phyloP scores from a whole-genome alignment of 2,797 vertebrate genomes.

The Tinamus major region DNA sequence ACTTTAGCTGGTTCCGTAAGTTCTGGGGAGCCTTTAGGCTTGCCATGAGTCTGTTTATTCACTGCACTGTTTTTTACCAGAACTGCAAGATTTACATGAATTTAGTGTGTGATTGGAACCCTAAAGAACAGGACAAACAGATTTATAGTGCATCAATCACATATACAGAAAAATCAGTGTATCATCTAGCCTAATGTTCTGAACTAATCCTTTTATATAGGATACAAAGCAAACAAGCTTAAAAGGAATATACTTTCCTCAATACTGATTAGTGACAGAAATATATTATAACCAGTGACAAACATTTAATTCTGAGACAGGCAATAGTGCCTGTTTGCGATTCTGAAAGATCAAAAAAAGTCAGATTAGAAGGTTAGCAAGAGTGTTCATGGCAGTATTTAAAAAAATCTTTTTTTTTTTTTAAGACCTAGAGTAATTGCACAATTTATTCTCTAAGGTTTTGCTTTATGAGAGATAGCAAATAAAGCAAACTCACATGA shows the following conservation, averaged over 20 bases:
- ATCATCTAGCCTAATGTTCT: not conserved
- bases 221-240: not conserved
- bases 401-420: not conserved
- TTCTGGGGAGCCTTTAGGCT: not conserved
- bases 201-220: not conserved
- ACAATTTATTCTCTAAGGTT: conserved; percentile 19
- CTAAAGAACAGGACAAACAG: not conserved
- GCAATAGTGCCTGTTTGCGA: not conserved
- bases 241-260: not conserved
- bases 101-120: not conserved
- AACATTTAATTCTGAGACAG: conserved; percentile 21
- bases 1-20: not conserved
- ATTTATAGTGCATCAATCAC: not conserved
- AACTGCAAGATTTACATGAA: not conserved
- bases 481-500: conserved; percentile 54
- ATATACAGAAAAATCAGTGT: not conserved
- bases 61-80: not conserved
- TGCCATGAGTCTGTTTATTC: not conserved
- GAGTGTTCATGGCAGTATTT: not conserved
- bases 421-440: conserved; percentile 30
- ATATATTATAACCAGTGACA: not conserved
- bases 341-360: not conserved
- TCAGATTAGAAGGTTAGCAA: not conserved
- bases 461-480: conserved; percentile 39
- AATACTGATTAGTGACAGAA: not conserved